These are phyloP conservation scores for Sericinus montela DNA, from an alignment of 2,888 invertebrate genomes.

Conservation along the genomic window DNA sequence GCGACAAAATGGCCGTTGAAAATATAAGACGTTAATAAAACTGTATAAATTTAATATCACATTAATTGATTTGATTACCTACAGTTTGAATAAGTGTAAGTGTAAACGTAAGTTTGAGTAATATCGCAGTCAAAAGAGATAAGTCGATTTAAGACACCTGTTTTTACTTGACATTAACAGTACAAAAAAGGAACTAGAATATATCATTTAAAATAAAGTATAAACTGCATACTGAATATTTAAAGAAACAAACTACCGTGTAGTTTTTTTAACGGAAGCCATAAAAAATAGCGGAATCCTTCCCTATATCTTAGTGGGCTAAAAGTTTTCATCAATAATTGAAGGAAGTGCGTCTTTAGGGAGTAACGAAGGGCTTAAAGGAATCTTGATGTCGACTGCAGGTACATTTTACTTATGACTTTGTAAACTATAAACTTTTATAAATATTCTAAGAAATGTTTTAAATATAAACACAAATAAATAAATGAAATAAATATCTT, in stretches of 20 bases:
- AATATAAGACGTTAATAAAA: not conserved
- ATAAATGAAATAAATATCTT: too few relatives aligned
- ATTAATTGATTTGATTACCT: not conserved
- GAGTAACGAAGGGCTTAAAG: constrained; percentile 52
- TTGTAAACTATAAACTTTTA: too few relatives aligned
- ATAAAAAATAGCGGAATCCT: constrained; percentile 60
- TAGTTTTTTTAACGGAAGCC: constrained; percentile 58
- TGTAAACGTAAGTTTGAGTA: too few relatives aligned
- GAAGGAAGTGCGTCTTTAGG: constrained; percentile 60
- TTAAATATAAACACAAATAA: too few relatives aligned
- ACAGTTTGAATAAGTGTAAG: not conserved
- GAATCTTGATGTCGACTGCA: constrained; percentile 36
- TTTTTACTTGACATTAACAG: not conserved
- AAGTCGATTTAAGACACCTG: not conserved
- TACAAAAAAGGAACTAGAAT: not conserved
- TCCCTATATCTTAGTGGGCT: constrained; percentile 72
- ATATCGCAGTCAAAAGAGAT: not conserved
- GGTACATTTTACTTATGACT: constrained; percentile 19
- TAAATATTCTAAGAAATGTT: too few relatives aligned
- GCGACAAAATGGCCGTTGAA: too few relatives aligned
- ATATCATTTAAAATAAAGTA: not conserved
- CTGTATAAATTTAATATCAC: not conserved
- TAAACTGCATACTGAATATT: constrained; percentile 9
- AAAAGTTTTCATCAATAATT: constrained; percentile 77
- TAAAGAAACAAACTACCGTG: constrained; percentile 1